These are phyloP conservation scores for Ammospiza maritima DNA, from an alignment of 2,797 vertebrate genomes.

Conservation along the genomic window DNA sequence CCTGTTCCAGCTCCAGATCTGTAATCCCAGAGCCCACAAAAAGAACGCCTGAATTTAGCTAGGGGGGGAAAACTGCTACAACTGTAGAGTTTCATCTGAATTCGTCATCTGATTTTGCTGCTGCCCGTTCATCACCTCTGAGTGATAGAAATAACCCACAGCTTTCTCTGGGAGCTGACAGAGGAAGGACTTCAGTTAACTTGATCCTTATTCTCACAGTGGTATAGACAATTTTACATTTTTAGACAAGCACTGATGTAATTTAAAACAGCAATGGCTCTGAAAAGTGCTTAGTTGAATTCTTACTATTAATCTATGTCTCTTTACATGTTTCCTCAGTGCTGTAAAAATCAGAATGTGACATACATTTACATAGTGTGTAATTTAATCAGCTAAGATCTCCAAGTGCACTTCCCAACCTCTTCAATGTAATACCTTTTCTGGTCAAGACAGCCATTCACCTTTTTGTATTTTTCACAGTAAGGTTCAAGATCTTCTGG, in stretches of 20 bases:
- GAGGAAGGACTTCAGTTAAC: slow-evolving; percentile 37
- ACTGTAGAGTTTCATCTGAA: slow-evolving; percentile 18
- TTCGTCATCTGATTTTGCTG: slow-evolving; percentile 32
- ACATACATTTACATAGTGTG: not conserved
- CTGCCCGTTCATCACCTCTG: slow-evolving; percentile 46
- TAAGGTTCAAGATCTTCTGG: not conserved
- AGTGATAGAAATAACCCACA: slow-evolving; percentile 57
- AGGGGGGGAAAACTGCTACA: not conserved
- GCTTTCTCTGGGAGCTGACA: slow-evolving; percentile 37
- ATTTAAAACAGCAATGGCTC: not conserved
- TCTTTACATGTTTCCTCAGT: slow-evolving; percentile 10
- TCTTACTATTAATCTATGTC: not conserved
- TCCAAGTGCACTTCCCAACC: not conserved
- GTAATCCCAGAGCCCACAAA: slow-evolving; percentile 1
- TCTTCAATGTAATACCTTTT: not conserved
- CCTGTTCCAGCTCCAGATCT: not conserved
- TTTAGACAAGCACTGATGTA: not conserved
- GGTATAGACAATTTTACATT: not conserved
- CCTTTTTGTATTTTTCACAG: slow-evolving; percentile 23
- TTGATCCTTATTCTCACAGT: not conserved
- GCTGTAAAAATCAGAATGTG: not conserved
- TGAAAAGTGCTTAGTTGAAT: not conserved
- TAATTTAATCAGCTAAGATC: slow-evolving; percentile 29
- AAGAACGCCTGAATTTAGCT: not conserved
- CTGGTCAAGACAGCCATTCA: slow-evolving; percentile 7